phyloP scores from a whole-genome alignment of 2,113 vertebrate genomes.

The Atlantisia rogersi region DNA sequence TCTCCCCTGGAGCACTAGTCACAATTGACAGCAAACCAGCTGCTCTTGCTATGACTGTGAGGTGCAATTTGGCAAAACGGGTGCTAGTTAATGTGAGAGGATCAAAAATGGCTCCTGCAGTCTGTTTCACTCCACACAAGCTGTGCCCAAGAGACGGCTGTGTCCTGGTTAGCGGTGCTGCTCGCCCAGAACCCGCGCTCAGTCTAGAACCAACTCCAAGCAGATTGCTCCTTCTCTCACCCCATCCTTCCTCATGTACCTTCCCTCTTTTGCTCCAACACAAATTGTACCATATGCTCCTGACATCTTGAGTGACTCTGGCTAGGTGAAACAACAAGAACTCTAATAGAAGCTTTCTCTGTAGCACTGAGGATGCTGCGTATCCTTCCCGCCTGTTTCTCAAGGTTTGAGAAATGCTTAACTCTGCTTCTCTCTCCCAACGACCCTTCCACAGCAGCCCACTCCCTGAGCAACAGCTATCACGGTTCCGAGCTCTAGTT shows the following conservation, averaged over 20 bases:
- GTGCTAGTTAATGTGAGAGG: neutral
- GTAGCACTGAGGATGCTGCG: neutral
- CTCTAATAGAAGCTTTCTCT: neutral
- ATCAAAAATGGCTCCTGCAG: neutral
- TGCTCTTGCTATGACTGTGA: neutral
- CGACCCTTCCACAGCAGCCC: neutral
- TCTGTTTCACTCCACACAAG: neutral
- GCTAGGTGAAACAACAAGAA: neutral
- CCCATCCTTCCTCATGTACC: neutral
- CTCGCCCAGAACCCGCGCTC: neutral
- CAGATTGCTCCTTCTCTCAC: neutral
- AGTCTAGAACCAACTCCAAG: neutral
- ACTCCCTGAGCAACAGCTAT: neutral
- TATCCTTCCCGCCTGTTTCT: neutral
- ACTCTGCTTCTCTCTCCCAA: neutral
- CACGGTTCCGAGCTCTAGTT: neutral
- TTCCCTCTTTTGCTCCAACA: neutral
- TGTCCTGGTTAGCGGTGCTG: neutral
- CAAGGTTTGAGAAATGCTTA: neutral
- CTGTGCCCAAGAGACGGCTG: neutral
- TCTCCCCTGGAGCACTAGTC: neutral
- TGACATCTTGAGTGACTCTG: neutral
- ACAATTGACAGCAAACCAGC: neutral
- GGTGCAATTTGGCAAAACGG: neutral
- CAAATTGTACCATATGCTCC: neutral